Percentiles rank a stretch among this genome's conserved stretches.
These are phyloP conservation scores for Aplysina aerophoba DNA, from an alignment of 37 sponge, comb jelly and placozoan genomes.

Conservation along the genomic window DNA sequence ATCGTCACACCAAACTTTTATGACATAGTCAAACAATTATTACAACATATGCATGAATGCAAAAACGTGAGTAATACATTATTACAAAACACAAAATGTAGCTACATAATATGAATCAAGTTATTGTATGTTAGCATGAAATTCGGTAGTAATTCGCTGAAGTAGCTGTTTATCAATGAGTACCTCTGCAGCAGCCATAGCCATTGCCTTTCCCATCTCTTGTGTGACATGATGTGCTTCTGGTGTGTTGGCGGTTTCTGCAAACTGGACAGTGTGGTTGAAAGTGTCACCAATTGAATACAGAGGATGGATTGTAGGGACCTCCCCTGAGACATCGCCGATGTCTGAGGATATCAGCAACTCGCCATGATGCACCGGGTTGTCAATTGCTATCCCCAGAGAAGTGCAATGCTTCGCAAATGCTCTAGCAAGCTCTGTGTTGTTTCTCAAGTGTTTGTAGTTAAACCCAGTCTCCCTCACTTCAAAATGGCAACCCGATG, in stretches of 20 bases:
- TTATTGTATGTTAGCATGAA: constrained; percentile 13
- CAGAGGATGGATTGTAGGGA: constrained; percentile 86
- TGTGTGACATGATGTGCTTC: constrained; percentile 65
- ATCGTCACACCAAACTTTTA: too few relatives aligned
- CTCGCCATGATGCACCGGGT: constrained; percentile 35
- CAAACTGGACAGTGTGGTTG: constrained; percentile 74
- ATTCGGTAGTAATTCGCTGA: constrained; percentile 38
- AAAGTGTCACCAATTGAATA: constrained; percentile 63
- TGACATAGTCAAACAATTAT: too few relatives aligned
- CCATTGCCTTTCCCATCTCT: constrained; percentile 80
- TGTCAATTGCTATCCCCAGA: not conserved
- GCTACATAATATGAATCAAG: too few relatives aligned
- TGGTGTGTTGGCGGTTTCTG: constrained; percentile 57
- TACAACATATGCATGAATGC: too few relatives aligned
- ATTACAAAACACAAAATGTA: too few relatives aligned
- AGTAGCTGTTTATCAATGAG: constrained; percentile 54
- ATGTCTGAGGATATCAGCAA: constrained; percentile 85
- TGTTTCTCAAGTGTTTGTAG: constrained; percentile 58
- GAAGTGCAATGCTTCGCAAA: constrained; percentile 42
- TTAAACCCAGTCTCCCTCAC: constrained; percentile 24
- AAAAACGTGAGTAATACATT: too few relatives aligned
- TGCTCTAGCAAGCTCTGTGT: constrained; percentile 41
- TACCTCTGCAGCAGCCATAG: constrained; percentile 71
- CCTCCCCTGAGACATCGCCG: constrained; percentile 80
- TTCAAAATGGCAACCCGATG: constrained; percentile 69